Base-by-base conservation (phyloP, 2,888 invertebrate genomes). In the Chromoteleia sp. region DNA sequence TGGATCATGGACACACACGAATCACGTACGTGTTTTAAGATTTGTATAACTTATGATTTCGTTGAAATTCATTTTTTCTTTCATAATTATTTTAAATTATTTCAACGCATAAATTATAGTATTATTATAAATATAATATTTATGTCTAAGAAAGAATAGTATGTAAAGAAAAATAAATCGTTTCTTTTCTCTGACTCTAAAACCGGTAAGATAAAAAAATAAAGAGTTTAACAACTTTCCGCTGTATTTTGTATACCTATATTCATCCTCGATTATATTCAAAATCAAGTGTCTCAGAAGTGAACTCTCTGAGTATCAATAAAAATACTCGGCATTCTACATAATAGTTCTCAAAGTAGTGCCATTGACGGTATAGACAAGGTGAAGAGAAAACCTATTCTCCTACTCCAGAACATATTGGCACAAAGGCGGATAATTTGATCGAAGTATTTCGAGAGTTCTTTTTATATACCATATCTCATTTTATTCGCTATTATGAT, bases 391-490 rank as follows among this genome's bases (percentile, higher is more conserved):
- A 29, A 15, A 17, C 15, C 39, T 30, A 43, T 61, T 29, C 8
- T 61, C 17, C 8, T 30, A 14, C 43, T 59, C 1, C n/a, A 14
- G 7, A 43, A 14, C 45, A 12, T 17, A 30, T 41, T 17, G 17
- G 25, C 45, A 45, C n/a, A 45, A 43, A 45, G 7, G 17, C 30
- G 14, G 45, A 30, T 61, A 45, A 25, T 45, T 15, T 41, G 59
- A 41, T 25, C 3, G 6, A 43, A 25, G 41, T 5, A 43, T 41
- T 48, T 33, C 8, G 19, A 48, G 30, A 45, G 17, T 29, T 30
- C 17, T 25, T 30, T 45, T 45, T n/a, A n/a, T 45, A 17, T n/a
- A 21, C 10, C 5, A 45, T n/a, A 30, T 25, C 30, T 2, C 19
- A 45, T 17, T 61, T 59, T 14, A 19, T 25, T 5, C 6, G 29